Conservation (phyloP, 2,888 invertebrate species). For the Phyllotreta cruciferae region DNA sequence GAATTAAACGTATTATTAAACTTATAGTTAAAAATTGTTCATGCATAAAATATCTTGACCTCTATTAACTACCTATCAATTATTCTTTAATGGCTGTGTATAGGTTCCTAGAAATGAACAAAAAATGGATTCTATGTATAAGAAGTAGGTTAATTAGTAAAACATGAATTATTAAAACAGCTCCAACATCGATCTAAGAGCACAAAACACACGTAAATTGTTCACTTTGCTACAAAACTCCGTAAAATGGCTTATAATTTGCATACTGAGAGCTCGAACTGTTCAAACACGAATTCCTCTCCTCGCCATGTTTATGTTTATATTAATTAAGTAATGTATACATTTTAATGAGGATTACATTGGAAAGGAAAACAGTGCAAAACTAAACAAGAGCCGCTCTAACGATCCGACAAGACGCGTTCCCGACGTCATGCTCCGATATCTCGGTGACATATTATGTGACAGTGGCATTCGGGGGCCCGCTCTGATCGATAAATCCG, state of each 20-base stretch:
- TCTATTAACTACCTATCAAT: no score
- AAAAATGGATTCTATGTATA: no score
- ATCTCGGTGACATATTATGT: constrained; percentile 33
- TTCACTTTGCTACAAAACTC: background rate
- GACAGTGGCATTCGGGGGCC: constrained; percentile 28
- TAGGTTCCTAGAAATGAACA: no score
- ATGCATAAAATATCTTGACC: no score
- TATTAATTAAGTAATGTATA: constrained; percentile 41
- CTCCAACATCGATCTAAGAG: no score
- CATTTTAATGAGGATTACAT: constrained; percentile 36
- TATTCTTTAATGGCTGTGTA: no score
- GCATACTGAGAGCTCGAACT: constrained; percentile 19
- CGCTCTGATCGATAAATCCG: constrained; percentile 26
- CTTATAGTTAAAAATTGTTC: no score
- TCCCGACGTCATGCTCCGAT: constrained; percentile 24
- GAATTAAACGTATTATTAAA: no score
- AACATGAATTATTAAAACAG: no score
- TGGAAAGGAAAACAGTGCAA: constrained; percentile 32
- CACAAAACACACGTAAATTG: background rate
- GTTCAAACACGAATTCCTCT: constrained; percentile 23
- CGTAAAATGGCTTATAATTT: constrained; percentile 7
- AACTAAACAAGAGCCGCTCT: constrained; percentile 20
- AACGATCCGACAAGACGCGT: constrained; percentile 32
- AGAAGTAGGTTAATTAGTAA: no score
- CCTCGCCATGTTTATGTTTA: constrained; percentile 38